A percentile compares a stretch with the other conserved stretches of the same genome.
Conservation (phyloP, 2,113 vertebrate species). For the Cyphomyrus plagiostoma region DNA sequence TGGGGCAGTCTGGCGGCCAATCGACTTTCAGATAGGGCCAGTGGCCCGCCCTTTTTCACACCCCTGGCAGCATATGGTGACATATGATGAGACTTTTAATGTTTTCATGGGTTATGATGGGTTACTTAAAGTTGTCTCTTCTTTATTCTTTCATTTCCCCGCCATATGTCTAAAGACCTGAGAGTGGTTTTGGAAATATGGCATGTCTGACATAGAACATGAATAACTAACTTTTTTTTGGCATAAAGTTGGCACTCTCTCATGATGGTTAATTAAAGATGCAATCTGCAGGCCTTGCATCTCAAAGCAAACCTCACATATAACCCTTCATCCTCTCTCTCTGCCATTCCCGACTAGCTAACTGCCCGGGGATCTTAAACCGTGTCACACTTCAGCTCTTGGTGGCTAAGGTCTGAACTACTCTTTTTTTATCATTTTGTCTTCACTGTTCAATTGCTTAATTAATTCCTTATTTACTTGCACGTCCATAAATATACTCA, state of each 20-base stretch:
- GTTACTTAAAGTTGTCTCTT: not conserved
- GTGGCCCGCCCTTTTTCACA: not conserved
- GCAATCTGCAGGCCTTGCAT: not conserved
- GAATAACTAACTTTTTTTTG: constrained; percentile 3
- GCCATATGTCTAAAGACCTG: not conserved
- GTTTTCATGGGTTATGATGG: not conserved
- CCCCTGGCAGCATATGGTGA: not conserved
- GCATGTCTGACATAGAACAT: constrained; percentile 7
- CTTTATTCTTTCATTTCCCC: not conserved
- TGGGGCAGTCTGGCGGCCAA: not conserved
- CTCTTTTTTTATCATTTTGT: not conserved
- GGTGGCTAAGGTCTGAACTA: not conserved
- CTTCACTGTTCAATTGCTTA: not conserved
- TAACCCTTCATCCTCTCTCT: not conserved
- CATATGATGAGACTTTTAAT: not conserved
- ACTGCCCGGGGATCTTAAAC: not conserved
- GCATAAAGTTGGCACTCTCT: not conserved
- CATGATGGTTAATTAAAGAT: constrained; percentile 8
- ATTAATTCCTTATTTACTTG: not conserved
- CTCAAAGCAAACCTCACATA: not conserved
- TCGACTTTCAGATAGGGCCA: not conserved
- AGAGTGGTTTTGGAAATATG: not conserved
- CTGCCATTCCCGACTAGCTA: not conserved
- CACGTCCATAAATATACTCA: not conserved
- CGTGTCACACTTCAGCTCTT: not conserved